These are phyloP conservation scores for Atherinosoma microstoma DNA, from an alignment of 2,797 vertebrate genomes.

Conservation along the genomic window DNA sequence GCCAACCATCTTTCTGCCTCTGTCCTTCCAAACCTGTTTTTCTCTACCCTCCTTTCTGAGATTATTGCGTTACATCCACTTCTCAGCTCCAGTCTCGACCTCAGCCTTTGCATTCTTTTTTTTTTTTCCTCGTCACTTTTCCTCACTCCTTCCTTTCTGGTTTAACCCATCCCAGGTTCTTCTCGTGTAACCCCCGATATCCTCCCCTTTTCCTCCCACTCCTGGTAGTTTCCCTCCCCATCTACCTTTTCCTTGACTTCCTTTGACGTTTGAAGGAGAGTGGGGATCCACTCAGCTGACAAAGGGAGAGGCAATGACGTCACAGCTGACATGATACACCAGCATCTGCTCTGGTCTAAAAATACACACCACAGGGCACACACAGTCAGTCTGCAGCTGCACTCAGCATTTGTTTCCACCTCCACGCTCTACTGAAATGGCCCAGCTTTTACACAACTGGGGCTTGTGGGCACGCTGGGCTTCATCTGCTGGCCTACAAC, in stretches of 20 bases:
- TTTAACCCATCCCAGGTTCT: constrained; percentile 10
- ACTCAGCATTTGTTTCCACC: constrained; percentile 76
- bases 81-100: constrained; percentile 7
- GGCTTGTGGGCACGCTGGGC: constrained; percentile 58
- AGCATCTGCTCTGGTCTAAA: constrained; percentile 85
- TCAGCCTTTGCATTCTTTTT: constrained; percentile 11
- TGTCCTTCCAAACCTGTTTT: background rate
- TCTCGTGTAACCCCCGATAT: constrained; percentile 35
- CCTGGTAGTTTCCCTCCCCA: constrained; percentile 9
- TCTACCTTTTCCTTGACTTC: constrained; percentile 50
- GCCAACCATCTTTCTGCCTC: background rate
- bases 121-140: constrained; percentile 8
- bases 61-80: background rate
- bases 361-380: constrained; percentile 79
- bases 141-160: background rate
- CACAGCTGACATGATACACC: constrained; percentile 79
- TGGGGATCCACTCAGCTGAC: constrained; percentile 79
- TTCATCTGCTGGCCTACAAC: constrained; percentile 49
- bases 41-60: background rate
- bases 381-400: constrained; percentile 77
- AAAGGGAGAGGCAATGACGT: constrained; percentile 73
- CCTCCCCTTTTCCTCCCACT: background rate
- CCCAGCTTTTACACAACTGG: constrained; percentile 72
- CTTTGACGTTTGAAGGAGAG: constrained; percentile 70
- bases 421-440: constrained; percentile 69